Evolutionary conservation across 2,888 invertebrate genomes (phyloP).

Genomic region (Drosophila kanekoi): DNA sequence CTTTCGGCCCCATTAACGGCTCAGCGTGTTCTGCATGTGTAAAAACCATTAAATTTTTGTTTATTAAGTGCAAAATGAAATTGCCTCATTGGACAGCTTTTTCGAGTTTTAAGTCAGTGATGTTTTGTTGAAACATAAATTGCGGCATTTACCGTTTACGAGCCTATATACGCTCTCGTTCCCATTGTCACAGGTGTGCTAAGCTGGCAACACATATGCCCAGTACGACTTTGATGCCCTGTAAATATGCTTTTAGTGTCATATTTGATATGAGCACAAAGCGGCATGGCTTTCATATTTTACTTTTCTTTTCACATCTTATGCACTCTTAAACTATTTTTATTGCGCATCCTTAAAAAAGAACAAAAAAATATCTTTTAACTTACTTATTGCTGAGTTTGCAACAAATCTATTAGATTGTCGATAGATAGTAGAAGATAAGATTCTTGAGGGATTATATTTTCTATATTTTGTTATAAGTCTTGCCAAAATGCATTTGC

Average conservation of each 20-base stretch:
- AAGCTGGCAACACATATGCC: background rate
- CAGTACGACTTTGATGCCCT: background rate
- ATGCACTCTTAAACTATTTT: too few species aligned
- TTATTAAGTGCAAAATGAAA: constrained; percentile 78
- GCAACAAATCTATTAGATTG: too few species aligned
- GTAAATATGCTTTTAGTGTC: background rate
- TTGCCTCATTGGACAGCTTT: constrained; percentile 57
- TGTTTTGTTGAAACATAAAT: constrained; percentile 68
- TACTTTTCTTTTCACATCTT: background rate
- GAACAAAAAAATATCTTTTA: too few species aligned
- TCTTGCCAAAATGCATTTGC: too few species aligned
- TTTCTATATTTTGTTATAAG: too few species aligned
- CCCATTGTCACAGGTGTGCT: background rate
- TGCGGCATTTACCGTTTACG: constrained; percentile 48
- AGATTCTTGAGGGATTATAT: too few species aligned
- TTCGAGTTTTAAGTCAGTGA: constrained; percentile 56
- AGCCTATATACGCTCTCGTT: background rate
- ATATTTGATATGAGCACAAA: background rate
- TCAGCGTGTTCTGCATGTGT: constrained; percentile 39
- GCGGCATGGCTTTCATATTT: background rate
- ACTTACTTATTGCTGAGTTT: too few species aligned
- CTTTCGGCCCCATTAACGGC: constrained; percentile 46
- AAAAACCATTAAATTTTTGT: constrained; percentile 57
- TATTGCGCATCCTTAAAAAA: too few species aligned
- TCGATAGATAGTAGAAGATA: too few species aligned